Evolutionary conservation across 2,888 invertebrate genomes (phyloP), one percentile per base, ranked within the genome.

Genomic region (Ceriagrion tenellum): DNA sequence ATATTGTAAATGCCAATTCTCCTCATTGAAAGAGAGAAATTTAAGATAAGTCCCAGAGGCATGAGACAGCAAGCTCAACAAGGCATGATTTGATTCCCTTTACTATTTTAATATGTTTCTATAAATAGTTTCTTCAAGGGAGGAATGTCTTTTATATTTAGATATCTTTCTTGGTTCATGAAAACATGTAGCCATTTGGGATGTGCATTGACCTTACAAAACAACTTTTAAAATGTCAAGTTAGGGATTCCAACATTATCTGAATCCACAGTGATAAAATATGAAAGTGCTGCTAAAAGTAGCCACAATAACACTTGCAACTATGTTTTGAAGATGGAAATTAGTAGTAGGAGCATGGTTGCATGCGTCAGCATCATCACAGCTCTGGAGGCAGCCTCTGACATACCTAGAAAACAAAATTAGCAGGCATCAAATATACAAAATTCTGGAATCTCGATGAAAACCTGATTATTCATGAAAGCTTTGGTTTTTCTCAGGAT

Each of bases 381-480:
- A 99, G 96, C 99, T 99, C 96, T 99, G 99, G n/a, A 99, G 98
- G 97, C 99, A 99, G 95, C 99, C 99, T 96, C 98, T 98, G 95
- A 99, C 98, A 96, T 99, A 99, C 96, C 99, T 99, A 97, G 20
- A 97, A 81, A 97, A 91, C 95, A 69, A 95, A 95, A 95, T 95
- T 47, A 95, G 55, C 88, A 47, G 81, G 40, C 16, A 88, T 55
- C 20, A 88, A 35, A 35, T 35, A 95, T 88, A 35, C 13, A 12
- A 16, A 59, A 59, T 59, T 2, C 18, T 47, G 47, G 2, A 47
- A 47, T 47, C 47, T 47, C 47, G 8, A 2, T 47, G 47, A 47
- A 47, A 47, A 47, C 47, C 8, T 47, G 2, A 47, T 47, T 47
- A 47, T 47, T 47, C 47, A 47, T 47, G 8, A 2, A 8, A 47